Percentiles rank a stretch among this genome's conserved stretches.
Evolutionary conservation across 2,113 vertebrate genomes (phyloP).

Genomic region (Scopus umbretta): DNA sequence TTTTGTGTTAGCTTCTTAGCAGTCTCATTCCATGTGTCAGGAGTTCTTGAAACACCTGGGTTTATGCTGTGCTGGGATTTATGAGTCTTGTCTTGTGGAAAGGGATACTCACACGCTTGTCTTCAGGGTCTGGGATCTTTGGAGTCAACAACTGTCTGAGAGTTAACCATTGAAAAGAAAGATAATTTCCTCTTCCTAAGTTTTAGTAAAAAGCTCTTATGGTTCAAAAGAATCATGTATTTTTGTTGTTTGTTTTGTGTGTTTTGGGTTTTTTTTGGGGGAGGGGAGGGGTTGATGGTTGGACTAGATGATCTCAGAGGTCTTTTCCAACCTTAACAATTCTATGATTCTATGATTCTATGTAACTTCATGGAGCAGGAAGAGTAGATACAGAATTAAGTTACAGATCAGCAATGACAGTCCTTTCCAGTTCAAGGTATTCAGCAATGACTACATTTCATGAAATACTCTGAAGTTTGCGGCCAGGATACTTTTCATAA

Average conservation of each 20-base stretch:
- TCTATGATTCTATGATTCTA: too few species aligned
- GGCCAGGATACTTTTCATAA: background rate
- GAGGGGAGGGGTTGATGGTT: too few species aligned
- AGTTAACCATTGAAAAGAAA: background rate
- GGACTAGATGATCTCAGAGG: too few species aligned
- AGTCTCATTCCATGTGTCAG: background rate
- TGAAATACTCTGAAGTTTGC: background rate
- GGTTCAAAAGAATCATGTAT: background rate
- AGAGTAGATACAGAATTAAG: background rate
- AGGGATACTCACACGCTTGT: accelerated
- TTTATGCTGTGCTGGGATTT: background rate
- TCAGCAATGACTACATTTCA: background rate
- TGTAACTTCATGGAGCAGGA: background rate
- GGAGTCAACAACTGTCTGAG: background rate
- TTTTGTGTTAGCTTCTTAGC: background rate
- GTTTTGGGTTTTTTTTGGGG: too few species aligned
- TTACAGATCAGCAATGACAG: background rate
- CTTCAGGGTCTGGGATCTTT: background rate
- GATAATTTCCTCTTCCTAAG: background rate
- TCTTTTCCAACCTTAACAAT: too few species aligned
- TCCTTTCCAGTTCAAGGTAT: background rate
- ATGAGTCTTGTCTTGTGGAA: background rate
- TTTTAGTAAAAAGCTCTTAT: background rate
- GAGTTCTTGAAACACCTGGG: background rate
- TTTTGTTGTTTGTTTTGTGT: too few species aligned